phyloP scores from a whole-genome alignment of 2,797 vertebrate species.

The Helicolenus hilgendorfi region DNA sequence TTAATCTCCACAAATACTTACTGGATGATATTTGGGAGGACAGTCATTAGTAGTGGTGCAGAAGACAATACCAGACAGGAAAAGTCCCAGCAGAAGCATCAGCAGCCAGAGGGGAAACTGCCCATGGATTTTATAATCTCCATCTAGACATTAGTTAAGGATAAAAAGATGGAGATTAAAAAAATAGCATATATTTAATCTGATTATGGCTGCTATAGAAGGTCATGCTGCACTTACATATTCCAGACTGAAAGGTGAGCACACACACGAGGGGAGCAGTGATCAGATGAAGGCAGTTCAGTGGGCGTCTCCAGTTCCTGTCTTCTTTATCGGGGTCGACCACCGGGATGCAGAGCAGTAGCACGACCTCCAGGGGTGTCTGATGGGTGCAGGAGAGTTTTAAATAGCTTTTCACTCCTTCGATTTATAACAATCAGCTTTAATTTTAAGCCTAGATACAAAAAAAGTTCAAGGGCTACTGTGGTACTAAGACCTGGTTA shows the following conservation, averaged over 20 bases:
- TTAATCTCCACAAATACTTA: constrained; percentile 81
- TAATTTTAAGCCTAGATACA: neutral
- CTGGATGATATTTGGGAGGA: constrained; percentile 93
- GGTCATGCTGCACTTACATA: constrained; percentile 90
- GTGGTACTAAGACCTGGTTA: neutral
- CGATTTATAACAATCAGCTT: neutral
- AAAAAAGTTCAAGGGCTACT: neutral
- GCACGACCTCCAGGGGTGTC: constrained; percentile 93
- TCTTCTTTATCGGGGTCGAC: constrained; percentile 96
- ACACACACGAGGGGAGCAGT: constrained; percentile 92
- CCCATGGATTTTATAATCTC: constrained; percentile 91
- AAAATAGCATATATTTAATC: neutral
- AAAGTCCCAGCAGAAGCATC: constrained; percentile 86
- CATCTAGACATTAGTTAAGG: constrained; percentile 82
- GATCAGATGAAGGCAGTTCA: constrained; percentile 96
- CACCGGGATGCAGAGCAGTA: constrained; percentile 94
- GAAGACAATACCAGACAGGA: constrained; percentile 91
- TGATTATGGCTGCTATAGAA: neutral
- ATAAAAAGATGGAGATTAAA: neutral
- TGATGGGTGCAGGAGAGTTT: constrained; percentile 58
- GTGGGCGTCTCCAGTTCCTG: constrained; percentile 96
- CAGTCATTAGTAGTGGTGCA: constrained; percentile 91
- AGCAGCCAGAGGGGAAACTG: constrained; percentile 94
- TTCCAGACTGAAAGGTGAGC: constrained; percentile 93
- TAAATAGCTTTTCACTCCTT: neutral